These are phyloP conservation scores for Pseudopodoces humilis DNA, from an alignment of 2,113 vertebrate genomes.

Conservation along the genomic window DNA sequence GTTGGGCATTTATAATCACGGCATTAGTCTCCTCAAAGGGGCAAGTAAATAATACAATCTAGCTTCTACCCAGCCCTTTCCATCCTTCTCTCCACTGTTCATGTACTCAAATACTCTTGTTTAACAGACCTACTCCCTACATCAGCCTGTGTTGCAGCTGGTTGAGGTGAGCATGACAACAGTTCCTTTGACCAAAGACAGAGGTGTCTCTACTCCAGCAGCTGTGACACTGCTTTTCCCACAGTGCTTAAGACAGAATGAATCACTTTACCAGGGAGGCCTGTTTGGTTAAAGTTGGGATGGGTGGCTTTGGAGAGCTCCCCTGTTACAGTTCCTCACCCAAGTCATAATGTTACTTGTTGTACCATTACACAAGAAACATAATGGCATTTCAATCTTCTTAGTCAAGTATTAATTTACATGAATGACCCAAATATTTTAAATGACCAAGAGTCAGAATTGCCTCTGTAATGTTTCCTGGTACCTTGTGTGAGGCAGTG, in stretches of 20 bases:
- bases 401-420: not conserved
- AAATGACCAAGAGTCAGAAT: not conserved
- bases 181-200: not conserved
- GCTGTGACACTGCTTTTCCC: not conserved
- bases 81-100: not conserved
- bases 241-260: not conserved
- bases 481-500: not conserved
- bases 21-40: not conserved
- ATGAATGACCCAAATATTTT: not conserved
- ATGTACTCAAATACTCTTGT: not conserved
- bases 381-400: not conserved
- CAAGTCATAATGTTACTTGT: not conserved
- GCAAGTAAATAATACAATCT: not conserved
- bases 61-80: not conserved
- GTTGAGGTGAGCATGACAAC: not conserved
- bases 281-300: not conserved
- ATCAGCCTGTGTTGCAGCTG: not conserved
- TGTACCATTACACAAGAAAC: not conserved
- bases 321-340: not conserved
- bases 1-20: not conserved
- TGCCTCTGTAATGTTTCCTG: not conserved
- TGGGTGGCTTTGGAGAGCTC: not conserved
- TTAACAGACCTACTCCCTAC: not conserved
- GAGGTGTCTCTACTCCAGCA: not conserved
- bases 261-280: not conserved